Evolutionary conservation across 2,113 vertebrate genomes (phyloP), one percentile per base, ranked within the genome.

Genomic region (Jaculus jaculus): DNA sequence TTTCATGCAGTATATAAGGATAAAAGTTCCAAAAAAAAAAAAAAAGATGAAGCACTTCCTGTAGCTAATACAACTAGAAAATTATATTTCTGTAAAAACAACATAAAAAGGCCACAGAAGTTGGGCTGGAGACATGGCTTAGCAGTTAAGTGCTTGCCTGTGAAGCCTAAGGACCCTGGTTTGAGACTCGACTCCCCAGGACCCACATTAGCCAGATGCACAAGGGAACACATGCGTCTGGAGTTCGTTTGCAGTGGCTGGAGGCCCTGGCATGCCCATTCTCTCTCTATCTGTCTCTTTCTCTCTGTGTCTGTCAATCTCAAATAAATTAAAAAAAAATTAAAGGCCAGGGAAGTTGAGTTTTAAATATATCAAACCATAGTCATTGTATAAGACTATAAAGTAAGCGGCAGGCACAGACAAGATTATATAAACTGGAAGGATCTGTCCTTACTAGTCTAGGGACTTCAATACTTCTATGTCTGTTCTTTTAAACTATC

Each of bases 341-440:
- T n/a, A n/a, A 54, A 54, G 10, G 26, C 24, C 15, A 63, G 71
- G 1, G 18, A 34, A 54, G 7, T 8, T 79, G 28, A 79, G 71
- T 51, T 90, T 94, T 30, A 81, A 34, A 60, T 71, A 51, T n/a
- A 5, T 92, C 28, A 95, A 77, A 54, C 26, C 11, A 86, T 42
- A 94, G 54, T 30, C 18, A 37, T 81, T 80, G 71, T 83, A 54
- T 87, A 79, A 10, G 28, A 66, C 66, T 11, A 87, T 1, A 58
- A 32, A 75, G n/a, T 63, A 37, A 73, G 12, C 34, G 63, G 84
- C 63, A 88, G 72, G 32, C 65, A 74, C n/a, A 94, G 37, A 2
- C 23, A 87, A 39, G 9, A 63, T 73, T 75, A 80, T 77, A 73
- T 80, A 91, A 72, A 12, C 32, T 32, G 34, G 23, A 8, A 65